These are phyloP conservation scores for Tipula confusa DNA, from an alignment of 2,888 invertebrate genomes.

Conservation along the genomic window DNA sequence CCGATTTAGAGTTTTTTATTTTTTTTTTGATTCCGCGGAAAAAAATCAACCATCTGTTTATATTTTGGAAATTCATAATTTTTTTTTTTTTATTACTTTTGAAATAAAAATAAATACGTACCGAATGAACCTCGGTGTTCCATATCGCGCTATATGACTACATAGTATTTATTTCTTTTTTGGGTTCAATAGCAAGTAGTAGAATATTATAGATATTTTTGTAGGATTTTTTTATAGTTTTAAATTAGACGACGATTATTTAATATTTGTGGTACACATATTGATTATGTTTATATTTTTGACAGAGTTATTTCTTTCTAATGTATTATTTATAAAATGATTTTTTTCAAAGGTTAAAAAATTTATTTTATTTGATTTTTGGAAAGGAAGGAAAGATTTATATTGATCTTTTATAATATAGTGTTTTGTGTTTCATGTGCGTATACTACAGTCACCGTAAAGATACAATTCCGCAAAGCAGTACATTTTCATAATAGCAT, in stretches of 20 bases:
- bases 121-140: neutral
- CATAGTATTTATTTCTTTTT: neutral
- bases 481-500: too few species aligned
- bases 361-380: neutral
- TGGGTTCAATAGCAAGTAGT: neutral
- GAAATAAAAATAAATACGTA: conserved; percentile 3
- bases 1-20: too few species aligned
- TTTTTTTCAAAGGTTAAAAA: neutral
- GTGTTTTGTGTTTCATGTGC: neutral
- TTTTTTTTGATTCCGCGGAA: neutral
- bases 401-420: neutral
- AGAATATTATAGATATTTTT: neutral
- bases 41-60: conserved; percentile 21
- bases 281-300: conserved; percentile 14
- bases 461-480: neutral
- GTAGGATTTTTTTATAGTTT: neutral
- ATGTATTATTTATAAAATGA: neutral
- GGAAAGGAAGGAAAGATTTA: neutral
- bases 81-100: neutral
- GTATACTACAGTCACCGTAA: neutral
- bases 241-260: neutral
- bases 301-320: neutral
- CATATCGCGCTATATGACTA: neutral
- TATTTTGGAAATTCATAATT: conserved; percentile 25
- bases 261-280: neutral